Percentiles rank a stretch among this genome's conserved stretches.
phyloP scores from a whole-genome alignment of 2,113 vertebrate species.

The Prolemur simus region DNA sequence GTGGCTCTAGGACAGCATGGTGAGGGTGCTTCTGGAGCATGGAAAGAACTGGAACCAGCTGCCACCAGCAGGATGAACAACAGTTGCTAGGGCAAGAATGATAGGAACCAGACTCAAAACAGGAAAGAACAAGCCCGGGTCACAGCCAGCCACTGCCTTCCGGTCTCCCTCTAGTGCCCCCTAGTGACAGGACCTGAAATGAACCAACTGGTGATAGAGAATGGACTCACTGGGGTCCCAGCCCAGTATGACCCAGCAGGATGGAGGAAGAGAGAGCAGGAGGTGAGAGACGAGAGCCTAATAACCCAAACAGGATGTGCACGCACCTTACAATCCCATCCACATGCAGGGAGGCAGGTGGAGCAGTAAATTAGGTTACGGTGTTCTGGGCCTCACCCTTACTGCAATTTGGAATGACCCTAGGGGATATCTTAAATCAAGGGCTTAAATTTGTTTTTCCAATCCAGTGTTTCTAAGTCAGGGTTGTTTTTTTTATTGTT shows the following conservation, averaged over 20 bases:
- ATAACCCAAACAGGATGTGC: background rate
- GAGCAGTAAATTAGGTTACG: background rate
- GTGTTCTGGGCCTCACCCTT: background rate
- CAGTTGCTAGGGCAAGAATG: background rate
- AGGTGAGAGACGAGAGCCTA: background rate
- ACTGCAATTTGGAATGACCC: background rate
- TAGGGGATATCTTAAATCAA: background rate
- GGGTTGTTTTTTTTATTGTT: background rate
- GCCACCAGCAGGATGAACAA: background rate
- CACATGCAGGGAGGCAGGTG: too few relatives aligned
- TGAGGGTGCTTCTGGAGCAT: background rate
- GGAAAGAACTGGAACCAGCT: background rate
- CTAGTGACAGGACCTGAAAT: background rate
- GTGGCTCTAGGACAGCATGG: background rate
- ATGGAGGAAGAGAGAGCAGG: background rate
- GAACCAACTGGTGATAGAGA: background rate
- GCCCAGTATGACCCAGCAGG: rapidly evolving
- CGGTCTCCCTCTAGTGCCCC: background rate
- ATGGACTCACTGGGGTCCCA: rapidly evolving
- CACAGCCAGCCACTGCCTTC: background rate
- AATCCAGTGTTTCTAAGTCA: background rate
- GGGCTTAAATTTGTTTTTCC: background rate
- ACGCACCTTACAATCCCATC: too few relatives aligned
- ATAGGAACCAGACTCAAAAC: background rate
- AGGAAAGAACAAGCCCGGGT: background rate